Base-by-base conservation (phyloP, 2,797 vertebrate species). In the Enteromius fasciolatus region DNA sequence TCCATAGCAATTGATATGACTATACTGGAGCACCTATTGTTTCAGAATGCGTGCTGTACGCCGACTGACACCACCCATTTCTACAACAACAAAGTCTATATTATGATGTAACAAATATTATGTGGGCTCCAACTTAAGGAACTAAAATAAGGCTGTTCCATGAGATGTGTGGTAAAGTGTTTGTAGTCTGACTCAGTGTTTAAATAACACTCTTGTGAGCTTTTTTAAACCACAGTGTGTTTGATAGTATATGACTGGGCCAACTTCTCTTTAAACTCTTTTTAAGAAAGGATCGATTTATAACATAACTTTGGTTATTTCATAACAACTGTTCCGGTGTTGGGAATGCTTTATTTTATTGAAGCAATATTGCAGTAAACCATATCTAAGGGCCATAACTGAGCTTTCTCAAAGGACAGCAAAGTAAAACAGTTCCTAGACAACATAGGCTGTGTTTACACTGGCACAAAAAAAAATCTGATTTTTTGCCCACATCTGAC, bases 61-160 rank as follows among this genome's bases (percentile, higher is more conserved):
- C n/a, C 17, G n/a, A 41, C 54, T 23, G 68, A 50, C 20, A 14
- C 54, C 23, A 23, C 20, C 17, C 1, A 0, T 63, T 81, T 74
- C 3, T 23, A 73, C 79, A 63, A 69, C n/a, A 41, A 36, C 14
- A 23, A 44, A 44, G 54, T 15, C 41, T 50, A 7, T 23, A 17
- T 72, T 36, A 25, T 73, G 36, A 81, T 64, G 52, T 81, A 81
- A 81, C 31, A 72, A 23, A n/a, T 11, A 48, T 44, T 59, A 70
- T 12, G 78, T 70, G 52, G 54, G 66, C 17, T 59, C 3, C 10
- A 57, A 36, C 1, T 10, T 15, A 70, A 67, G n/a, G 41, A 28
- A 52, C 64, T 68, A 69, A 54, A 79, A 79, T 20, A 69, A 39
- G 20, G 25, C 17, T 20, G 50, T 54, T 57, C 20, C 18, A 28